A percentile compares a stretch with the other conserved stretches of the same genome.
Evolutionary conservation across 1,140 invertebrate species (phyloP).

Genomic region (Ridgeia piscesae): DNA sequence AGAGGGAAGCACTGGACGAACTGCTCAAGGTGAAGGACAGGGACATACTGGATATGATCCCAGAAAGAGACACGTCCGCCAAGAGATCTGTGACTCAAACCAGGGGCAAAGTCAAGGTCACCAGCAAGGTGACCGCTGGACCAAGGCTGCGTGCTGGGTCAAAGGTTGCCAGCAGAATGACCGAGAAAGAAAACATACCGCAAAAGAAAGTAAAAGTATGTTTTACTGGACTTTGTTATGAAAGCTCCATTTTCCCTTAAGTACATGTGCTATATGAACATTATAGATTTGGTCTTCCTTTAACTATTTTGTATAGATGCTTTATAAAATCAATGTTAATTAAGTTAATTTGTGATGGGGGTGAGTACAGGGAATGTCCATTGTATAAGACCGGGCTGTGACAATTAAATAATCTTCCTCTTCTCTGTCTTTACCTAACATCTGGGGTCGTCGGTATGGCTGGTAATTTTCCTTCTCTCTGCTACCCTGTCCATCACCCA

Average conservation of each 20-base stretch:
- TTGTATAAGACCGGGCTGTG: too few relatives aligned
- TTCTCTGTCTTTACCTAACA: too few relatives aligned
- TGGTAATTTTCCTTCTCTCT: too few relatives aligned
- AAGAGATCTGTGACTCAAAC: neutral
- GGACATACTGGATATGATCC: neutral
- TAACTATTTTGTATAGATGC: too few relatives aligned
- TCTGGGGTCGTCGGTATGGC: too few relatives aligned
- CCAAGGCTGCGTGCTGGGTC: neutral
- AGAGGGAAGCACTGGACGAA: slow-evolving; percentile 36
- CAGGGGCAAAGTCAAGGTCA: neutral
- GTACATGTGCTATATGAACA: neutral
- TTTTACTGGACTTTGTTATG: neutral
- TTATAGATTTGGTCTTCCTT: too few relatives aligned
- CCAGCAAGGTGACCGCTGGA: neutral
- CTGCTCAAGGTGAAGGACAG: slow-evolving; percentile 4
- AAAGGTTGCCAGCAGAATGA: neutral
- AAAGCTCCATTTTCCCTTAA: neutral
- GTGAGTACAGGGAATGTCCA: too few relatives aligned
- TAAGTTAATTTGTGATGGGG: too few relatives aligned
- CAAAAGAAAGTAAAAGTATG: neutral
- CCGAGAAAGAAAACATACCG: neutral
- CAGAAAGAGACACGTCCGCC: slow-evolving; percentile 15
- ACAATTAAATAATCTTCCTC: too few relatives aligned
- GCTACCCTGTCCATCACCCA: too few relatives aligned
- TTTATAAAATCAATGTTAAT: too few relatives aligned